A percentile compares a stretch with the other conserved stretches of the same genome.
phyloP scores from a whole-genome alignment of 2,888 invertebrate species.

The Gymnocheta viridis region DNA sequence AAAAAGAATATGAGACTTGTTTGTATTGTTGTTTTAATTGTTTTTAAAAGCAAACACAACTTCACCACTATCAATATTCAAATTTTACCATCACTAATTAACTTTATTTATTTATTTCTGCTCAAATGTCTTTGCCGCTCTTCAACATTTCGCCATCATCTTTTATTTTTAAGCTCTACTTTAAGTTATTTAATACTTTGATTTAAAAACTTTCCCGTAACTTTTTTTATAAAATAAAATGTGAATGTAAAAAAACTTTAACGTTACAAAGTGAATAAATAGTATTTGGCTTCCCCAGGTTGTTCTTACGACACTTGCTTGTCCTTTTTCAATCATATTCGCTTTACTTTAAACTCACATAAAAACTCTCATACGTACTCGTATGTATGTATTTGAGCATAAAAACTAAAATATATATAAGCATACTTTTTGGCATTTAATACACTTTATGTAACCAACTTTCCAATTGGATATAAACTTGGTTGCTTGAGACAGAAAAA shows the following conservation, averaged over 20 bases:
- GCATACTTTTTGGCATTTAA: constrained; percentile 57
- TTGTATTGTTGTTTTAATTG: too few relatives aligned
- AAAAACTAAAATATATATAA: constrained; percentile 24
- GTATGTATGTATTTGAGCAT: constrained; percentile 18
- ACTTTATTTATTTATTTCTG: too few relatives aligned
- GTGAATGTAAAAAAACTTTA: constrained; percentile 37
- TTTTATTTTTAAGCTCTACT: constrained; percentile 24
- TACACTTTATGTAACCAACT: constrained; percentile 59
- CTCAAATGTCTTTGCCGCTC: too few relatives aligned
- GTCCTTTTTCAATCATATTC: constrained; percentile 53
- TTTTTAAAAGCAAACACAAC: too few relatives aligned
- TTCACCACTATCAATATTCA: too few relatives aligned
- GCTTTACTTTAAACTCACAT: not conserved
- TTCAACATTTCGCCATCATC: not conserved
- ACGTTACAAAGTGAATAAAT: not conserved
- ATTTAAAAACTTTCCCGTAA: constrained; percentile 34
- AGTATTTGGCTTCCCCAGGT: constrained; percentile 31
- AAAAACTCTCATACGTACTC: constrained; percentile 11
- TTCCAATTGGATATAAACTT: constrained; percentile 48
- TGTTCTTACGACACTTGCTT: constrained; percentile 31
- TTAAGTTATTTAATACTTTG: constrained; percentile 45
- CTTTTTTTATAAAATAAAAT: constrained; percentile 32
- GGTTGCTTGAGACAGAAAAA: not conserved
- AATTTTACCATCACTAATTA: too few relatives aligned
- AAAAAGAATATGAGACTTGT: too few relatives aligned